phyloP scores from a whole-genome alignment of 2,113 vertebrate genomes.

The Daboia siamensis region DNA sequence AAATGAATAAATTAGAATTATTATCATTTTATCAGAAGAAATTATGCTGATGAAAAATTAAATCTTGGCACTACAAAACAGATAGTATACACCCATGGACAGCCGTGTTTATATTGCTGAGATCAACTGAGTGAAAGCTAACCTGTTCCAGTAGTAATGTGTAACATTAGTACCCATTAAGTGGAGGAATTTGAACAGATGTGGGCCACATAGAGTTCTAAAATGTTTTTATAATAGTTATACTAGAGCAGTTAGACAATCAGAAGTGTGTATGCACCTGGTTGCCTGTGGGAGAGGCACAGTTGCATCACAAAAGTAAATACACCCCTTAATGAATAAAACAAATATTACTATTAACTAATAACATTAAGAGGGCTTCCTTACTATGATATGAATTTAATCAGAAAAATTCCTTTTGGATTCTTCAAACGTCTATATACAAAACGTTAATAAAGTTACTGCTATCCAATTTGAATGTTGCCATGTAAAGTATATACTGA shows the following conservation, averaged over 20 bases:
- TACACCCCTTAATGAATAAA: constrained; percentile 34
- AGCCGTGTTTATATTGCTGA: neutral
- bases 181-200: constrained; percentile 61
- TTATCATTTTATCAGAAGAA: neutral
- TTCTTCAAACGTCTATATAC: neutral
- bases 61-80: constrained; percentile 14
- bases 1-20: constrained; percentile 6
- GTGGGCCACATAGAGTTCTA: constrained; percentile 54
- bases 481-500: constrained; percentile 36
- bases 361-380: constrained; percentile 31
- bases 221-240: constrained; percentile 29
- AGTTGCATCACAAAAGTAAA: constrained; percentile 10
- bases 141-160: constrained; percentile 62
- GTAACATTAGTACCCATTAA: constrained; percentile 57
- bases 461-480: neutral
- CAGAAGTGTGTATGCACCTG: constrained; percentile 25
- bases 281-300: neutral
- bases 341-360: constrained; percentile 38
- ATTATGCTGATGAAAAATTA: neutral
- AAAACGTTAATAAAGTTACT: neutral
- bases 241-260: constrained; percentile 30
- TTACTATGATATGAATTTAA: constrained; percentile 8
- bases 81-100: constrained; percentile 31
- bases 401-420: constrained; percentile 24
- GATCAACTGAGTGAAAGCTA: constrained; percentile 9